Base-by-base conservation (phyloP, 2,113 vertebrate genomes). In the Carollia perspicillata region DNA sequence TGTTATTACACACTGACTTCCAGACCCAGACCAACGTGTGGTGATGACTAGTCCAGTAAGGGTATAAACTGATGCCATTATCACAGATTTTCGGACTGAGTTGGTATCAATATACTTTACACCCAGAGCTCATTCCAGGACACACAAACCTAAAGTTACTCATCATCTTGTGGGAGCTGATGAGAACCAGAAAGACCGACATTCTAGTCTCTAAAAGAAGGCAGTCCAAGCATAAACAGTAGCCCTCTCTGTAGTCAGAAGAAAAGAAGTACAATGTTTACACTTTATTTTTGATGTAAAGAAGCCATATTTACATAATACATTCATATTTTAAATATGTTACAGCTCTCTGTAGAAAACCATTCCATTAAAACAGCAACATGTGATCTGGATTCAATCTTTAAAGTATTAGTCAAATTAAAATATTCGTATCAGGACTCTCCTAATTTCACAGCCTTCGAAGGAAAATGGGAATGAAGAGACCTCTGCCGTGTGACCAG, bases 281-380 rank as follows among this genome's bases (percentile, higher is more conserved):
- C 80, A 94, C 97, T 98, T 98, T 99, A 98, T 98, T 98, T 97
- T 47, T 96, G 96, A 95, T 95, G 95, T 92, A 97, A 98, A 97
- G 95, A 98, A 98, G 98, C 97, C 95, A 58, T 98, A 98, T 99
- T 98, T 99, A 99, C 98, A 99, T 23, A 97, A 96, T 98, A 98
- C 98, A 98, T 98, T 99, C 95, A 92, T 97, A 97, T 98, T 96
- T 98, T 98, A 97, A 96, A 96, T 98, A 98, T 97, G 96, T 98
- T 98, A 98, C 97, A 98, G 98, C 97, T 97, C 90, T 97, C 97
- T 96, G 97, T 98, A 98, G 98, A 98, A 97, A 99, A 95, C 68
- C 94, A 93, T 77, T 97, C 97, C 94, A 95, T 92, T 97, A 98
- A 98, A 98, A 98, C 95, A 98, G 96, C 97, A 98, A 97, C 92